phyloP scores from a whole-genome alignment of 2,797 vertebrate genomes.

The Pipistrellus pygmaeus region DNA sequence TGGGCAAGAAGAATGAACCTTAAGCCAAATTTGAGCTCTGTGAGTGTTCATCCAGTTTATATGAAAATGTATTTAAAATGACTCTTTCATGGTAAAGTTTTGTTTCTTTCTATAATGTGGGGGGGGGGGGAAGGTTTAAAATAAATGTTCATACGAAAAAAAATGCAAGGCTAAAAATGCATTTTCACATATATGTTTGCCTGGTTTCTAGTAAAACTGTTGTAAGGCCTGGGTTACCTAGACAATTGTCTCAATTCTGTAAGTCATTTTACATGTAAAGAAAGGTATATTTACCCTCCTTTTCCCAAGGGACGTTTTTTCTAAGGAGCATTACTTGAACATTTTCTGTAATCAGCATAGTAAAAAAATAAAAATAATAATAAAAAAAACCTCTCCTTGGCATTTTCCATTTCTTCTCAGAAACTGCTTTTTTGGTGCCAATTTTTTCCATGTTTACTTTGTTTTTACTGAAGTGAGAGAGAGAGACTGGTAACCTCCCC shows the following conservation, averaged over 20 bases:
- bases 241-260: background rate
- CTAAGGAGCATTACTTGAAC: background rate
- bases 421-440: background rate
- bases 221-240: background rate
- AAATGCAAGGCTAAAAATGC: background rate
- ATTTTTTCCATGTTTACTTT: background rate
- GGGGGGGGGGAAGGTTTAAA: background rate
- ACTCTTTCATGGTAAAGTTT: background rate
- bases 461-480: background rate
- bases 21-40: background rate
- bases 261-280: background rate
- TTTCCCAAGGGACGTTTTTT: background rate
- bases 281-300: background rate
- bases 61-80: background rate
- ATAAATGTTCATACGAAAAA: background rate
- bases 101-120: background rate
- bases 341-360: background rate
- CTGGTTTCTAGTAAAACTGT: background rate
- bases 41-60: background rate
- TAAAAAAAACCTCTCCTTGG: background rate
- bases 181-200: background rate
- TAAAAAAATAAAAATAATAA: background rate
- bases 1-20: background rate
- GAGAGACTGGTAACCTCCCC: background rate
- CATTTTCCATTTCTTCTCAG: constrained; percentile 37